These are phyloP conservation scores for Leptinotarsa undecemlineata DNA, from an alignment of 1,140 invertebrate species.

Conservation along the genomic window DNA sequence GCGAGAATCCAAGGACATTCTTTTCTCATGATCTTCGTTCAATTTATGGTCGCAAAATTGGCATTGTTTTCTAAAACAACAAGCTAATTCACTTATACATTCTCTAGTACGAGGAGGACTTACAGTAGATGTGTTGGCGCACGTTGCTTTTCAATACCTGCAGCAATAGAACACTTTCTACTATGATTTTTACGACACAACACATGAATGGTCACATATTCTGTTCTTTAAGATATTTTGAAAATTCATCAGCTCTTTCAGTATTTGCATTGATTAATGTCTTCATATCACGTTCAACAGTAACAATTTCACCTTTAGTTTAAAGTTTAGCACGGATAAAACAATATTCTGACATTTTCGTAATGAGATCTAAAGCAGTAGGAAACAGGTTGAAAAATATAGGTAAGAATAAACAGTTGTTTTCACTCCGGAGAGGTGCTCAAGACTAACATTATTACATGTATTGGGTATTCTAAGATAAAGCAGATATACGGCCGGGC, in stretches of 20 bases:
- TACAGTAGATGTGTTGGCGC: too few species aligned
- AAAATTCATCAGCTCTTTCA: constrained; percentile 21
- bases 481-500: neutral
- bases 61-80: too few species aligned
- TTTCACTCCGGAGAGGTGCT: constrained; percentile 1
- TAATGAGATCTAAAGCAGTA: neutral
- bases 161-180: too few species aligned
- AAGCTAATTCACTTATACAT: too few species aligned
- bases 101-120: too few species aligned
- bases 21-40: too few species aligned
- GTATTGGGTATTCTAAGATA: constrained; percentile 5
- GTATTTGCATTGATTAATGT: constrained; percentile 21
- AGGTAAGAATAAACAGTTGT: neutral
- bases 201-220: constrained; percentile 27
- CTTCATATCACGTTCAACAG: constrained; percentile 18
- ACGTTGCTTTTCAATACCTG: too few species aligned
- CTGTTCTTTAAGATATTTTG: constrained; percentile 19
- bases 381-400: constrained; percentile 9
- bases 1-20: too few species aligned
- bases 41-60: too few species aligned
- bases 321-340: neutral
- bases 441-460: constrained; percentile 9
- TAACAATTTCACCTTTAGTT: constrained; percentile 22
- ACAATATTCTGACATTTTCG: constrained; percentile 13
- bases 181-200: too few species aligned